Conservation (phyloP, 2,888 invertebrate genomes). For the Zaprionus obscuricornis region DNA sequence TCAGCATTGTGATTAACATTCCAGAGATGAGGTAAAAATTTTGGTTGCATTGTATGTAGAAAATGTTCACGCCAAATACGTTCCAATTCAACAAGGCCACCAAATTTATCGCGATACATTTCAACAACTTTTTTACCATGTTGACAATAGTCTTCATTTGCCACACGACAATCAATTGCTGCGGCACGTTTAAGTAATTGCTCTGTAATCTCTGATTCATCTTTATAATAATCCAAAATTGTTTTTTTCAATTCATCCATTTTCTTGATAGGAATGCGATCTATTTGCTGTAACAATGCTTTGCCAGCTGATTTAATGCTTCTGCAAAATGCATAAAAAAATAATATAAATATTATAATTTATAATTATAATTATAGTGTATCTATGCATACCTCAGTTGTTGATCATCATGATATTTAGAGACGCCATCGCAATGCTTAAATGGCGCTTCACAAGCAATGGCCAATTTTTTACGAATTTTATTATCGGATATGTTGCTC, state of each 20-base stretch:
- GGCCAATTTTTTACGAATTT: slow-evolving; percentile 86
- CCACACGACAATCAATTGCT: slow-evolving; percentile 84
- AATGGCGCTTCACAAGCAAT: slow-evolving; percentile 87
- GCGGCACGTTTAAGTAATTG: slow-evolving; percentile 85
- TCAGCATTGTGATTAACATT: slow-evolving; percentile 89
- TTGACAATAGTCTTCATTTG: slow-evolving; percentile 84
- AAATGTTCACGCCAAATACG: slow-evolving; percentile 91
- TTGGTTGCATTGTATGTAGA: slow-evolving; percentile 88
- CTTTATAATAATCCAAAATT: slow-evolving; percentile 85
- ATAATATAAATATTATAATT: no score
- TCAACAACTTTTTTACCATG: slow-evolving; percentile 87
- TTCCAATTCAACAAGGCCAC: slow-evolving; percentile 88
- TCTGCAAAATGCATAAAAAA: slow-evolving; percentile 69
- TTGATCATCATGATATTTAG: slow-evolving; percentile 82
- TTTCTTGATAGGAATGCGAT: slow-evolving; percentile 85
- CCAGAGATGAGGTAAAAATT: slow-evolving; percentile 89
- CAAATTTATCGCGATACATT: slow-evolving; percentile 84
- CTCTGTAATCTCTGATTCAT: slow-evolving; percentile 82
- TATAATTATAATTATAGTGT: not conserved
- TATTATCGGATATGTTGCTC: slow-evolving; percentile 87
- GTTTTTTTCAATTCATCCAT: slow-evolving; percentile 84
- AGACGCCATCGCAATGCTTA: slow-evolving; percentile 72
- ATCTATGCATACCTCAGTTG: slow-evolving; percentile 69
- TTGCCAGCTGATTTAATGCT: slow-evolving; percentile 86
- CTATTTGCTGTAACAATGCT: slow-evolving; percentile 84